These are phyloP conservation scores for Erynnis tages DNA, from an alignment of 2,888 invertebrate species.

Conservation along the genomic window DNA sequence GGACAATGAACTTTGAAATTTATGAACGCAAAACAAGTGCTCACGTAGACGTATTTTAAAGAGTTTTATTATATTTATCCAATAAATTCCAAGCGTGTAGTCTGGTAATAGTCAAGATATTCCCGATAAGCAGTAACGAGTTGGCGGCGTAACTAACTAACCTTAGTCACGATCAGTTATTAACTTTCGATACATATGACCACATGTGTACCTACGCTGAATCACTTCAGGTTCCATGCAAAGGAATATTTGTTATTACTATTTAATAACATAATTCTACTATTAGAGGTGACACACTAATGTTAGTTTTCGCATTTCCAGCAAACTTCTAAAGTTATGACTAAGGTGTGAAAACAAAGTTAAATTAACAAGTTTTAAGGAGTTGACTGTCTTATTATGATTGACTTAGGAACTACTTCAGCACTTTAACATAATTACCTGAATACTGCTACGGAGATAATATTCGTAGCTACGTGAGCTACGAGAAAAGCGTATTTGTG, in stretches of 20 bases:
- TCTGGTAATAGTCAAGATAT: conserved; percentile 32
- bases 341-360: no score
- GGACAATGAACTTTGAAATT: no score
- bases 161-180: conserved; percentile 54
- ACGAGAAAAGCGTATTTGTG: no score
- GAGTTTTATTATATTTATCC: conserved; percentile 15
- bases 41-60: background rate
- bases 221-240: conserved; percentile 5
- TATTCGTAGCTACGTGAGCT: no score
- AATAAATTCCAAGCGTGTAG: conserved; percentile 12
- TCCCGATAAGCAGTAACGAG: conserved; percentile 51
- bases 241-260: conserved; percentile 8
- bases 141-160: conserved; percentile 65
- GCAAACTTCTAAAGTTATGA: background rate
- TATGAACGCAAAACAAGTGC: background rate
- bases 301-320: background rate
- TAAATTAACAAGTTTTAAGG: no score
- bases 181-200: conserved; percentile 25
- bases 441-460: no score
- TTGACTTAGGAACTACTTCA: no score
- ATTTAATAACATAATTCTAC: conserved; percentile 9
- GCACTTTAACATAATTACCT: no score
- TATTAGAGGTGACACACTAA: conserved; percentile 6
- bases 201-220: conserved; percentile 5
- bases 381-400: no score